phyloP scores from a whole-genome alignment of 2,113 vertebrate species.

The Zootoca vivipara region DNA sequence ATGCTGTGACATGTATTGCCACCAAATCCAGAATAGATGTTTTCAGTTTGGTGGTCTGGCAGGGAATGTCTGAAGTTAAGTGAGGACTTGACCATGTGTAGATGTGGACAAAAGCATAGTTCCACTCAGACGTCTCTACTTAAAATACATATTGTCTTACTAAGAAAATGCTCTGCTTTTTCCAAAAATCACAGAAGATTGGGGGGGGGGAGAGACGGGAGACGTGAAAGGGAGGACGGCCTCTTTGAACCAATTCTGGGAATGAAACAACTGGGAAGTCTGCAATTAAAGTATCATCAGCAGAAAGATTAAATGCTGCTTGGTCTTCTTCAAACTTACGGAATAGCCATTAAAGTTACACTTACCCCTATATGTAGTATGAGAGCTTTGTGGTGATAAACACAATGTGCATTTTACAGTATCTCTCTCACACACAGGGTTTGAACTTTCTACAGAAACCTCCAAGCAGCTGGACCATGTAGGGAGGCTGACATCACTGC shows the following conservation, averaged over 20 bases:
- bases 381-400: conserved; percentile 77
- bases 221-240: conserved; percentile 1
- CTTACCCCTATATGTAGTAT: conserved; percentile 76
- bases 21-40: conserved; percentile 42
- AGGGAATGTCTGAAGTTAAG: conserved; percentile 44
- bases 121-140: conserved; percentile 65
- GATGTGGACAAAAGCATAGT: conserved; percentile 61
- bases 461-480: conserved; percentile 77
- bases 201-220: conserved; percentile 31
- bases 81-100: conserved; percentile 59
- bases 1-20: not conserved
- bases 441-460: conserved; percentile 80
- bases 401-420: conserved; percentile 74
- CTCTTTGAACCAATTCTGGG: conserved; percentile 53
- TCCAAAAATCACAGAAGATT: conserved; percentile 69
- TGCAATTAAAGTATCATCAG: conserved; percentile 67
- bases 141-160: conserved; percentile 72
- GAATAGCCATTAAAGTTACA: conserved; percentile 79
- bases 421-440: conserved; percentile 58
- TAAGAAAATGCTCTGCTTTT: conserved; percentile 65
- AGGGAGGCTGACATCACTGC: conserved; percentile 75
- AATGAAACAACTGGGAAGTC: conserved; percentile 59
- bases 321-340: conserved; percentile 78
- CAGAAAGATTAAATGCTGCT: conserved; percentile 77
- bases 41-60: conserved; percentile 44